Base-by-base conservation (phyloP, 1,140 invertebrate genomes). In the Ridgeia piscesae region DNA sequence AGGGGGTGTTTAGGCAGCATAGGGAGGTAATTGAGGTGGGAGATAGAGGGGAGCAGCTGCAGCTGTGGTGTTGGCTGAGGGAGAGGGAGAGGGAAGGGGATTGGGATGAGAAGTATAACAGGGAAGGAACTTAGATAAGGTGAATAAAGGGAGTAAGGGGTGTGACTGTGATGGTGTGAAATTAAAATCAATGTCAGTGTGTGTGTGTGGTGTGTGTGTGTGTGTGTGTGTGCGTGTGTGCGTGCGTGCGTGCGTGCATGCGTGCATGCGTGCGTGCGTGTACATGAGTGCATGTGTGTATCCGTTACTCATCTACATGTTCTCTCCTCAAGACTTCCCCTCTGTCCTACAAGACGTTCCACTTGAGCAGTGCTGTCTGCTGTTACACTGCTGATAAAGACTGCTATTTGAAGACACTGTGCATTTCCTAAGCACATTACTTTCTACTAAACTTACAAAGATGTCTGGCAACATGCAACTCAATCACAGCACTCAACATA, bases 171-270 rank as follows among this genome's bases (percentile, higher is more conserved):
- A 90, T 27, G 14, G 11, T 17, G 89, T 90, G 34, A 90, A 31
- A 33, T 8, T 33, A 34, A 33, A n/a, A n/a, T n/a, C n/a, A n/a
- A 14, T 21, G 17, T 8, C 34, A 90, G 31, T 33, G 17, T 34
- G 31, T 8, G 89, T 34, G 89, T 33, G 31, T n/a, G 33, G 6
- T 33, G 89, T 31, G 89, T 34, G 89, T 34, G 89, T 31, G 89
- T 90, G 89, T 90, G 89, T 90, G 89, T 90, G 89, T n/a, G 89
- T 90, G 89, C 21, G 89, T 90, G n/a, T 17, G 89, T 31, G 89
- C 21, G 14, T 90, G 14, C 1, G 89, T 33, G n/a, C n/a, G n/a
- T 31, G n/a, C n/a, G 89, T 90, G 89, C 35, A 33, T 90, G 34
- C 35, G 89, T 90, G 89, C 35, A 27, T 90, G 89, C 35, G n/a